Percentiles rank a stretch among this genome's conserved stretches.
Evolutionary conservation across 2,113 vertebrate genomes (phyloP).

Genomic region (Vulpes ferrilata): DNA sequence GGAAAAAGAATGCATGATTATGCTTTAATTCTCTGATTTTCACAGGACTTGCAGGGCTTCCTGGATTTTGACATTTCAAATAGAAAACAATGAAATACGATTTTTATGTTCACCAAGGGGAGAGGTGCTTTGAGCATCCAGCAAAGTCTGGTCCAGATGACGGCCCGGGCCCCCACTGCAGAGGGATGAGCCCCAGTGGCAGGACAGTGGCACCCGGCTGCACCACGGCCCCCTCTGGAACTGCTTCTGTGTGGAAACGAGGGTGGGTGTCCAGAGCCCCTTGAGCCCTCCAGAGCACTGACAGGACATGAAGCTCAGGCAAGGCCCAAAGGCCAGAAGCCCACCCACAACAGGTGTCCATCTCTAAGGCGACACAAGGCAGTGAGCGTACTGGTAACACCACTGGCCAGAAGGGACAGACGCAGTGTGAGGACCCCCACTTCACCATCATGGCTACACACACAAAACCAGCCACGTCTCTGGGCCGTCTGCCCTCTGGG

Average conservation of each 20-base stretch:
- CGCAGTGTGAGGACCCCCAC: rapidly evolving
- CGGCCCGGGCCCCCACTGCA: rapidly evolving
- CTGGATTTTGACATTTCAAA: background rate
- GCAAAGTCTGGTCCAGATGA: rapidly evolving
- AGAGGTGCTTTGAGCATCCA: rapidly evolving
- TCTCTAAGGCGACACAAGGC: background rate
- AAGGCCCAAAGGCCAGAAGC: background rate
- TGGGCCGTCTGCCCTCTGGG: rapidly evolving
- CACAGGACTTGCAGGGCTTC: background rate
- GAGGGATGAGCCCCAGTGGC: rapidly evolving
- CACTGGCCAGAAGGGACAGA: rapidly evolving
- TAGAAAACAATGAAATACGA: background rate
- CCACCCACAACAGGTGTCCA: no score
- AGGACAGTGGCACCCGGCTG: rapidly evolving
- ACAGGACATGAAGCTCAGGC: rapidly evolving
- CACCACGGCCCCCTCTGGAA: no score
- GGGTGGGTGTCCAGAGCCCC: background rate
- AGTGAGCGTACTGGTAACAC: rapidly evolving
- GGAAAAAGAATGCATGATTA: rapidly evolving
- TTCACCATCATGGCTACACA: background rate
- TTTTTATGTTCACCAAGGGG: background rate
- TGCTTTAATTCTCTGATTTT: background rate
- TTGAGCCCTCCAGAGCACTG: rapidly evolving
- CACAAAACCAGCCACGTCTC: rapidly evolving
- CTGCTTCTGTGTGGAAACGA: background rate